Base-by-base conservation (phyloP, 2,797 vertebrate species). In the Spea hammondii region DNA sequence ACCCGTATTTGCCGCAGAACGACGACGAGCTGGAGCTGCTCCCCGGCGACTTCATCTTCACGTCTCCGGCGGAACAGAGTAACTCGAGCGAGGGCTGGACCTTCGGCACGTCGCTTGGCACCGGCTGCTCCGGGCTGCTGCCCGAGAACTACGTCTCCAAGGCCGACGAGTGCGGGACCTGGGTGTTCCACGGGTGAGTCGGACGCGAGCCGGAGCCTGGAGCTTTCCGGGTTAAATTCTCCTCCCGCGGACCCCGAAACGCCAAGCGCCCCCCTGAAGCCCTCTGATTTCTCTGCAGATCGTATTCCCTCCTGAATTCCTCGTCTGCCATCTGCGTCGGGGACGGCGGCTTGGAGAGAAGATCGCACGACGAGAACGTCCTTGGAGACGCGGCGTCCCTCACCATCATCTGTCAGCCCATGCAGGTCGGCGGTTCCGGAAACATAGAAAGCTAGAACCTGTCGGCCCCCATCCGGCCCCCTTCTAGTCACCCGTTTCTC, bases 11-110 rank as follows among this genome's bases (percentile, higher is more conserved):
- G 64, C 97, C 97, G 0, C 97, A 99, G 91, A 99, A 99, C 0
- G 98, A 99, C 0, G 98, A 99, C 0, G 98, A 99, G 87, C 92
- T 99, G 4, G 98, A 99, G 91, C 90, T 99, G 88, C 90, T 91
- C 10, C 94, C 94, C 0, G 95, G 96, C 78, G 97, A 99, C 86
- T 99, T 97, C 74, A 96, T 99, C 88, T 99, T 99, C 88, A 99
- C 95, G 96, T 96, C 96, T 1, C 91, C 94, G 0, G 90, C 94
- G 89, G 97, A 99, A 86, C 97, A 99, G 86, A 91, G 84, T 88
- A 95, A 86, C 68, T 96, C 97, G 53, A 99, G 98, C 0, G 98
- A 99, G 86, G 98, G 98, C 68, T 99, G 98, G 98, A 92, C 99
- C 80, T 97, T 94, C 0, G 98, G 98, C 77, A 95, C 94, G 0